phyloP scores from a whole-genome alignment of 2,797 vertebrate species.

The Champsocephalus gunnari region DNA sequence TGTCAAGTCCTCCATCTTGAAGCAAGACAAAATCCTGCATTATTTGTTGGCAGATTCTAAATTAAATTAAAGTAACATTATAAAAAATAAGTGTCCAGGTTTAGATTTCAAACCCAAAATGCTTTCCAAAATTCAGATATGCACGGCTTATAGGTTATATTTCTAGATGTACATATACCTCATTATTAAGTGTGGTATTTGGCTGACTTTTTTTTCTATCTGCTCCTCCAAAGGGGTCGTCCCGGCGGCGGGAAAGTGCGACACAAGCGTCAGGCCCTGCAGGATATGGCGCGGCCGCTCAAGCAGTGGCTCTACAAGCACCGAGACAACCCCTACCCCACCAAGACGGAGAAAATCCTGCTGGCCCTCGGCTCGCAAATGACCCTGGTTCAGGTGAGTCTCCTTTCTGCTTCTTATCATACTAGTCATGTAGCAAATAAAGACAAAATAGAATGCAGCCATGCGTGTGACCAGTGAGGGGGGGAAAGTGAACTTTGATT shows the following conservation, averaged over 20 bases:
- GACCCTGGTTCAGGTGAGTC: conserved; percentile 97
- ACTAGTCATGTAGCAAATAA: neutral
- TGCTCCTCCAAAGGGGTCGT: conserved; percentile 83
- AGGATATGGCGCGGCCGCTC: conserved; percentile 97
- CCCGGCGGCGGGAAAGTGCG: conserved; percentile 91
- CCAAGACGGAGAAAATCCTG: conserved; percentile 98
- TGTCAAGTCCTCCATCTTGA: neutral
- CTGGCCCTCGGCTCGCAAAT: conserved; percentile 98
- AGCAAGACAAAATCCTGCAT: neutral
- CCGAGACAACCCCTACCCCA: conserved; percentile 98
- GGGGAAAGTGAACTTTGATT: conserved; percentile 9
- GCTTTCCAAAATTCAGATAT: neutral
- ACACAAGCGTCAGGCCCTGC: conserved; percentile 96
- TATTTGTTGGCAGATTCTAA: neutral
- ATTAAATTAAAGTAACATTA: neutral
- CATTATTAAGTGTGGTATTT: neutral
- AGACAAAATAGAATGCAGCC: neutral
- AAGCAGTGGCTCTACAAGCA: conserved; percentile 99
- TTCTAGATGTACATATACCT: neutral
- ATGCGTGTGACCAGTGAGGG: conserved; percentile 15
- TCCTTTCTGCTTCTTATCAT: neutral
- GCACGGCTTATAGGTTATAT: too few species aligned
- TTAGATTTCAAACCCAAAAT: neutral
- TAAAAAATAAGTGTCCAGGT: neutral
- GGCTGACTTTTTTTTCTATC: neutral